Evolutionary conservation across 2,113 vertebrate genomes (phyloP).

Genomic region (Bufo bufo): DNA sequence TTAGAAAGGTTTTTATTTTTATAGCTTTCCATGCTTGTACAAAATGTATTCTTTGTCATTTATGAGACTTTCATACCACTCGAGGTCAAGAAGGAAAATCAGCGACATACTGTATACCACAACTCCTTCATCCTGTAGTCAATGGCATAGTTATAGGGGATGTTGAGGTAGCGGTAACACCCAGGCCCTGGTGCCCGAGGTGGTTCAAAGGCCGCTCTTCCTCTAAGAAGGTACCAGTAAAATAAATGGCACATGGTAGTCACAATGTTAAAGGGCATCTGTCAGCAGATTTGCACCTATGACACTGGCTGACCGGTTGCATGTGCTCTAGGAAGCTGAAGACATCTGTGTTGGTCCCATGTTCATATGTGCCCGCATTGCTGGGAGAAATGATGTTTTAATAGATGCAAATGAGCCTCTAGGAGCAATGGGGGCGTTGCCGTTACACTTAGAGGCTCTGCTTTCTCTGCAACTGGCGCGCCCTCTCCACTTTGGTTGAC

Average conservation of each 20-base stretch:
- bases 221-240: background rate
- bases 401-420: too few species aligned
- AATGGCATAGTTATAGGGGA: background rate
- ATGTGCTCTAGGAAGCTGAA: too few species aligned
- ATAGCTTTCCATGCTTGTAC: background rate
- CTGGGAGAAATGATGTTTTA: too few species aligned
- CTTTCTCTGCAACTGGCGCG: too few species aligned
- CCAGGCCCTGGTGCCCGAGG: too few species aligned
- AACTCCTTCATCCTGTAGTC: background rate
- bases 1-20: constrained; percentile 2
- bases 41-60: background rate
- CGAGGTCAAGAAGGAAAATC: background rate
- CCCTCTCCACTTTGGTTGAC: too few species aligned
- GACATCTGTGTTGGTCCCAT: too few species aligned
- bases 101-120: background rate
- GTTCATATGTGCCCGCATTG: too few species aligned
- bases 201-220: background rate
- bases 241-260: background rate
- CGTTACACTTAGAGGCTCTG: too few species aligned
- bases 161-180: background rate
- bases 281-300: too few species aligned
- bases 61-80: background rate
- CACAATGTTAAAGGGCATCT: background rate
- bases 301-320: too few species aligned
- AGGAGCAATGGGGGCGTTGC: too few species aligned